phyloP scores from a whole-genome alignment of 35 echinoderm and acorn worm species.

The Ophioderma brevispina region DNA sequence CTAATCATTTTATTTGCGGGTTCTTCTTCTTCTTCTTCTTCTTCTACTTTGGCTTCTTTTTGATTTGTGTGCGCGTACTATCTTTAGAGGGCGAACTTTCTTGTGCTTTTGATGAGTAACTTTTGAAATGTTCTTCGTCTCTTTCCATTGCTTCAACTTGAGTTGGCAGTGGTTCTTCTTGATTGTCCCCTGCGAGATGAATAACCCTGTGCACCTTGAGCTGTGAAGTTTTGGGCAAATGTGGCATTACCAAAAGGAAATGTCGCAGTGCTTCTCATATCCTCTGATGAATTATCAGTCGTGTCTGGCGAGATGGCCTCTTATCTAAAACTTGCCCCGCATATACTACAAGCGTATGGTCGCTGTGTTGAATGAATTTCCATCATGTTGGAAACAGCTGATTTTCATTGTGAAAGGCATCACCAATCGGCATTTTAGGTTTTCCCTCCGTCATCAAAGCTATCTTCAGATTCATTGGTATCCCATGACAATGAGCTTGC shows the following conservation, averaged over 20 bases:
- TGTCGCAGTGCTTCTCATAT: neutral
- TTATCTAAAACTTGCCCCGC: neutral
- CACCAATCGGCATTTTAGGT: neutral
- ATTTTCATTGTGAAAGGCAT: neutral
- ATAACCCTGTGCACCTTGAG: neutral
- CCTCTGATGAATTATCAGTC: neutral
- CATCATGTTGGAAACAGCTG: neutral
- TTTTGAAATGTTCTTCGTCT: neutral
- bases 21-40: neutral
- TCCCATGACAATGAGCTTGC: neutral
- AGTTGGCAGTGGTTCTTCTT: neutral
- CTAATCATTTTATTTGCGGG: neutral
- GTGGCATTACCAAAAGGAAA: neutral
- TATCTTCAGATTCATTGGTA: neutral
- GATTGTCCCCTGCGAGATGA: neutral
- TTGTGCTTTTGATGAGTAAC: neutral
- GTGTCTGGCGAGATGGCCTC: neutral
- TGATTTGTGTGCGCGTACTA: neutral
- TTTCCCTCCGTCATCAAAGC: neutral
- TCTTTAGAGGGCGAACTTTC: neutral
- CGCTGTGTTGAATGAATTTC: neutral
- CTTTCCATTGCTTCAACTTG: neutral
- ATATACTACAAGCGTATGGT: neutral
- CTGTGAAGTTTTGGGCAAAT: neutral
- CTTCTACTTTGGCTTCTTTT: neutral